Base-by-base conservation (phyloP, 2,113 vertebrate species). In the Bothrops jararaca region DNA sequence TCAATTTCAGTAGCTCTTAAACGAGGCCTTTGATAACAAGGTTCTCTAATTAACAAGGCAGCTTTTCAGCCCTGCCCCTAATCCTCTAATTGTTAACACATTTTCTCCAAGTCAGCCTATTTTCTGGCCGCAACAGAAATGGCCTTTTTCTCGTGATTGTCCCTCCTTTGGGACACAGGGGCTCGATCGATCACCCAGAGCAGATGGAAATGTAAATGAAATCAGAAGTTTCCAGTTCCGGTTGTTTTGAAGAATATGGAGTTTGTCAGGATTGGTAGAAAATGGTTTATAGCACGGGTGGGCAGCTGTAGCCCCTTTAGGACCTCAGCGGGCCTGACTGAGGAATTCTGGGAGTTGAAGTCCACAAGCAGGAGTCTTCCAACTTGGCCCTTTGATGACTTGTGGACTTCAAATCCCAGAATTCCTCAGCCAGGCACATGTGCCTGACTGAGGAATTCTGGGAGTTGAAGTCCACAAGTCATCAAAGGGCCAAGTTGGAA, bases 71-170 rank as follows among this genome's bases (percentile, higher is more conserved):
- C 92, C 94, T 26, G 86, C 50, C 95, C 97, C 96, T 94, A 96
- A 93, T 91, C 94, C 95, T 96, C 97, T 99, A 98, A 99, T 98
- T 97, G 98, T 98, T 97, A 97, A 98, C 98, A 98, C 95, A 97
- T 97, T 98, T 95, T 94, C 93, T 92, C 0, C 96, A 97, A 97
- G 94, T 93, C 97, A 96, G 94, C 60, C 86, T 24, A 57, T 97
- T 97, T 89, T 85, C 20, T 58, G 23, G 54, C 45, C 88, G 69
- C 97, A 95, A 94, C 97, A 94, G 93, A 97, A 96, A 85, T 87
- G 88, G 54, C 96, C 91, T 93, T 95, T 56, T 90, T 0, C 0
- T 1, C 0, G 60, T 48, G 88, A 58, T 88, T 64, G 34, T 69
- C 58, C 0, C 92, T 92, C 92, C 95, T 86, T 94, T 80, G 89